A percentile compares a stretch with the other conserved stretches of the same genome.
Evolutionary conservation across 64 coral and sea anemone species (phyloP).

Genomic region (Porites lutea): DNA sequence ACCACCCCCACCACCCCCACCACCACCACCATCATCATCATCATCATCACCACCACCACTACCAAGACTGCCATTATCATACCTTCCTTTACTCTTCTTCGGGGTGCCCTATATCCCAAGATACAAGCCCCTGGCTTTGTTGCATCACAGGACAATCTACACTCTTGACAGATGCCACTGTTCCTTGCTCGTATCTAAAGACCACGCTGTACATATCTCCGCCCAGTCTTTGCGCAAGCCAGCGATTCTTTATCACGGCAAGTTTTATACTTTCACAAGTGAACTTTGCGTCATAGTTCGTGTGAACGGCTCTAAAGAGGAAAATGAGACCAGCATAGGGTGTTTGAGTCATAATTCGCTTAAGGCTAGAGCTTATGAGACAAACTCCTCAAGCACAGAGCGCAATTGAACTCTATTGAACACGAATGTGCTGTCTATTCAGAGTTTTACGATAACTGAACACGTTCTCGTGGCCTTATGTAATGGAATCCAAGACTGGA

Average conservation of each 20-base stretch:
- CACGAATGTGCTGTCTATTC: too few species aligned
- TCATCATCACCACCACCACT: neutral
- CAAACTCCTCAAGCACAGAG: too few species aligned
- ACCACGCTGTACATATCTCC: slow-evolving; percentile 98
- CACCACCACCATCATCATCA: neutral
- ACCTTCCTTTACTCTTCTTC: neutral
- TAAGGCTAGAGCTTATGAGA: too few species aligned
- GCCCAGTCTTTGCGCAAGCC: slow-evolving; percentile 87
- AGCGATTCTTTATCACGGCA: slow-evolving; percentile 95
- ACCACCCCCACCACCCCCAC: neutral
- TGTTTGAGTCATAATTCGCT: too few species aligned
- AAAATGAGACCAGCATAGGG: too few species aligned
- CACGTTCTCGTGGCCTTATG: too few species aligned
- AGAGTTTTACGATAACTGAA: too few species aligned
- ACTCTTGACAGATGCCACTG: too few species aligned
- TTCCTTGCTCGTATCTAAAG: slow-evolving; percentile 68
- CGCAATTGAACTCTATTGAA: too few species aligned
- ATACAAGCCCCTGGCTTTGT: neutral
- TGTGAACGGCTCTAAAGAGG: slow-evolving; percentile 79
- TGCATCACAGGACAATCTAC: too few species aligned
- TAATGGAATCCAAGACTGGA: too few species aligned
- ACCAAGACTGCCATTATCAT: neutral
- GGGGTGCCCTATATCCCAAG: neutral
- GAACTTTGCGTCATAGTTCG: slow-evolving; percentile 91
- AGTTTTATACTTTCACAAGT: slow-evolving; percentile 95